Evolutionary conservation across 2,888 invertebrate species (phyloP), one percentile per base, ranked within the genome.

Genomic region (Andrena fulva): DNA sequence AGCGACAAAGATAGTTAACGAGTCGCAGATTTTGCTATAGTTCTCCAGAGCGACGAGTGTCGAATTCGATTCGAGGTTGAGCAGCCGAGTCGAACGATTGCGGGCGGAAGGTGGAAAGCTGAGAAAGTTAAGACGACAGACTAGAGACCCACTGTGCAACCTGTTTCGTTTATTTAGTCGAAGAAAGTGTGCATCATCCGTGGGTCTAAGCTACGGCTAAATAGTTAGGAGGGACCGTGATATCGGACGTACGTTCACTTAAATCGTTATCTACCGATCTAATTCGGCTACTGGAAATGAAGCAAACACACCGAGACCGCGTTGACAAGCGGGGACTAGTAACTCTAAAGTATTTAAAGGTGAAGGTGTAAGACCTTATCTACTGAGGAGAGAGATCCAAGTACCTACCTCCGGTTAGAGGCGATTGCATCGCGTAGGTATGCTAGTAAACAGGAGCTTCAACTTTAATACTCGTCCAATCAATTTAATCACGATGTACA

Each of bases 141-240:
- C 93, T 93, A 93, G 90, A 93, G 93, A 93, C 93, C 93, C 93
- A 92, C 89, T 82, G 91, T 91, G 93, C 93, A 91, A 91, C 92
- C 88, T 62, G 60, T 59, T 64, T 68, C 69, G 80, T 80, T 52
- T 78, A 69, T 84, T 85, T 77, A 76, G 85, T 90, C 90, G 87
- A 92, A 90, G 90, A 88, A 91, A 92, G 92, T 93, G 90, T 91
- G 93, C 93, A 92, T 91, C 92, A 92, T 91, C 92, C 89, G 80
- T 90, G 93, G 93, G 93, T 93, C 93, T 91, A 89, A 87, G 90
- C 93, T 94, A 93, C 93, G 89, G 92, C 93, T 94, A 94, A 93
- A 92, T 94, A 93, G 93, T 93, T 92, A 94, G 94, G 94, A 94
- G 94, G 94, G 94, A 94, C 94, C 94, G 94, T 94, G 94, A 94